Percentiles rank a stretch among this genome's conserved stretches.
phyloP scores from a whole-genome alignment of 2,888 invertebrate genomes.

The Xanthia icteritia region DNA sequence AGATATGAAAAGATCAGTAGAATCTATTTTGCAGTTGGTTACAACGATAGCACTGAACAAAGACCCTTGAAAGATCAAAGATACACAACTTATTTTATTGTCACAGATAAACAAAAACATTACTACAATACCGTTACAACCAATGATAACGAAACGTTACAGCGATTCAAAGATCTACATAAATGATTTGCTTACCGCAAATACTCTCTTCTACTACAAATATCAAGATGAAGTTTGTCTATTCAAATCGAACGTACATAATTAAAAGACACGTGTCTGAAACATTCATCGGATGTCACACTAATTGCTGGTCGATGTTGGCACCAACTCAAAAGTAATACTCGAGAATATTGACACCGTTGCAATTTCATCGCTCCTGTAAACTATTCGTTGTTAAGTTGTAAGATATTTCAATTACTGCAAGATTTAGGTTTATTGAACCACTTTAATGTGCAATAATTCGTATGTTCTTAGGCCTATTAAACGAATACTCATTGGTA shows the following conservation, averaged over 20 bases:
- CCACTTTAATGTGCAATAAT: slow-evolving; percentile 2
- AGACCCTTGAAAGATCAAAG: not conserved
- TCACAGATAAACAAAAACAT: not conserved
- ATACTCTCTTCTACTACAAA: slow-evolving; percentile 21
- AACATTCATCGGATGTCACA: slow-evolving; percentile 64
- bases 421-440: slow-evolving; percentile 13
- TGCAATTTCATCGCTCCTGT: slow-evolving; percentile 44
- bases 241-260: slow-evolving; percentile 46
- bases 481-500: not conserved
- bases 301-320: slow-evolving; percentile 65
- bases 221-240: slow-evolving; percentile 19
- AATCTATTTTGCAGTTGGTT: not conserved
- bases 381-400: slow-evolving; percentile 36
- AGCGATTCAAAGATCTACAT: not conserved
- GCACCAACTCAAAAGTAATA: slow-evolving; percentile 59
- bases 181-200: not conserved
- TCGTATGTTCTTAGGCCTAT: not conserved
- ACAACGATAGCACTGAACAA: not conserved
- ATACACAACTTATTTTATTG: too few species aligned
- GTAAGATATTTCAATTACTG: slow-evolving; percentile 22
- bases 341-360: slow-evolving; percentile 60
- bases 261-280: slow-evolving; percentile 51
- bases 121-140: not conserved
- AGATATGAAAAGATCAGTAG: too few species aligned
- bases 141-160: not conserved